phyloP scores from a whole-genome alignment of 2,888 invertebrate genomes.

The Antheraea assamensis region DNA sequence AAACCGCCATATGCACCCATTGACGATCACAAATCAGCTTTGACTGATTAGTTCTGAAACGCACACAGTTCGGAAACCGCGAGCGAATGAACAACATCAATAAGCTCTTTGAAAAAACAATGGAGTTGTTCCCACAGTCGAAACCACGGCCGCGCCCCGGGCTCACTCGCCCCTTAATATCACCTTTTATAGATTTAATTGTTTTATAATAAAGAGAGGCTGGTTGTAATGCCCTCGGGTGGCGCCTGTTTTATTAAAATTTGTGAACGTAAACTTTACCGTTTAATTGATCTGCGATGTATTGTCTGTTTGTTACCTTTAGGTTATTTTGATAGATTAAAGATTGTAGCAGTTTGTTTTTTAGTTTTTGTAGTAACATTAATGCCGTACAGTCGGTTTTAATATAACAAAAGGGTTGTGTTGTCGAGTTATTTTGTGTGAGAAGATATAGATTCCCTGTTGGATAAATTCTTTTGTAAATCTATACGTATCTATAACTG shows the following conservation, averaged over 20 bases:
- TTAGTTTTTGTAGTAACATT: not conserved
- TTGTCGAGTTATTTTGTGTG: not conserved
- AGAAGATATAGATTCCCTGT: not conserved
- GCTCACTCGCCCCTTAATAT: slow-evolving; percentile 18
- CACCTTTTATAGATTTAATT: slow-evolving; percentile 63
- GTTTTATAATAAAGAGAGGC: slow-evolving; percentile 68
- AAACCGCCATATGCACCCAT: slow-evolving; percentile 17
- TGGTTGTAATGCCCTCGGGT: slow-evolving; percentile 67
- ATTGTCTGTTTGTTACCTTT: slow-evolving; percentile 14
- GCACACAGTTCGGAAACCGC: slow-evolving; percentile 18
- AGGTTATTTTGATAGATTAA: slow-evolving; percentile 20
- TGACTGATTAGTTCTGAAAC: slow-evolving; percentile 18
- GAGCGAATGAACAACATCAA: slow-evolving; percentile 22
- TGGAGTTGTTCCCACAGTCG: slow-evolving; percentile 19
- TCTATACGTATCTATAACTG: not conserved
- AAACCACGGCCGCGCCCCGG: slow-evolving; percentile 38
- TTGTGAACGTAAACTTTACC: slow-evolving; percentile 31
- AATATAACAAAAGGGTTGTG: not conserved
- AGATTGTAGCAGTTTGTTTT: slow-evolving; percentile 1
- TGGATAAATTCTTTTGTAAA: not conserved
- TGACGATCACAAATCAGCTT: slow-evolving; percentile 13
- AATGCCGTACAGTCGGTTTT: not conserved
- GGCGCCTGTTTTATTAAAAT: slow-evolving; percentile 45
- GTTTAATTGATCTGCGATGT: slow-evolving; percentile 34
- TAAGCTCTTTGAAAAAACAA: slow-evolving; percentile 31